These are phyloP conservation scores for Emydura subglobosa DNA, from an alignment of 2,113 vertebrate genomes.

Conservation along the genomic window DNA sequence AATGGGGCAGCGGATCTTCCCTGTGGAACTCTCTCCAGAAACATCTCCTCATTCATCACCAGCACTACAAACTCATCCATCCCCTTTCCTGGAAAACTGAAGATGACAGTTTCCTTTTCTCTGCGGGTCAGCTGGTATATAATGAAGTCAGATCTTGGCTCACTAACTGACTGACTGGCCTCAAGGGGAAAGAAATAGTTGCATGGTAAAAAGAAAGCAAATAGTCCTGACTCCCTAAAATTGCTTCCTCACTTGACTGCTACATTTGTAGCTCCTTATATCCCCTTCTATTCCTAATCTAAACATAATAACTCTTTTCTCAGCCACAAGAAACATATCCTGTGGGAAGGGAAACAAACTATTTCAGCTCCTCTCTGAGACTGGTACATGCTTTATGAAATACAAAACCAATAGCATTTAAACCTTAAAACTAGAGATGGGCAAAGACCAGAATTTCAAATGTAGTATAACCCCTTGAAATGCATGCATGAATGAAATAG, in stretches of 20 bases:
- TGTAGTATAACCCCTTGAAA: neutral
- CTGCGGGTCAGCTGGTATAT: neutral
- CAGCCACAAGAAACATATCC: conserved; percentile 23
- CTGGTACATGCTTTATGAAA: neutral
- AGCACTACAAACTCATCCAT: neutral
- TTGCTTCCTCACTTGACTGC: conserved; percentile 56
- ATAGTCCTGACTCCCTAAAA: conserved; percentile 53
- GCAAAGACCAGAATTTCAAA: neutral
- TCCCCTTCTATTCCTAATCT: conserved; percentile 55
- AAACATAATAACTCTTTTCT: conserved; percentile 34
- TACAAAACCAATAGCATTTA: neutral
- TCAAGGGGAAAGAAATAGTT: conserved; percentile 42
- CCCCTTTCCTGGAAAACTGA: neutral
- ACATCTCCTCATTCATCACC: neutral
- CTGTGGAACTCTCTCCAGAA: neutral
- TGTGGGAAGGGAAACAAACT: neutral
- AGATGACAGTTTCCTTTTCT: neutral
- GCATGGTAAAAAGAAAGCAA: conserved; percentile 54
- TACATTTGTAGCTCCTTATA: conserved; percentile 64
- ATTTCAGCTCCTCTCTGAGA: accelerated
- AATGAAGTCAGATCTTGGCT: conserved; percentile 46
- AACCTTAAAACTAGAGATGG: neutral
- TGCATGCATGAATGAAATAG: neutral
- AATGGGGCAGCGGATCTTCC: neutral
- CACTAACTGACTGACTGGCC: neutral